Evolutionary conservation across 2,113 vertebrate genomes (phyloP).

Genomic region (Seriola dumerili): DNA sequence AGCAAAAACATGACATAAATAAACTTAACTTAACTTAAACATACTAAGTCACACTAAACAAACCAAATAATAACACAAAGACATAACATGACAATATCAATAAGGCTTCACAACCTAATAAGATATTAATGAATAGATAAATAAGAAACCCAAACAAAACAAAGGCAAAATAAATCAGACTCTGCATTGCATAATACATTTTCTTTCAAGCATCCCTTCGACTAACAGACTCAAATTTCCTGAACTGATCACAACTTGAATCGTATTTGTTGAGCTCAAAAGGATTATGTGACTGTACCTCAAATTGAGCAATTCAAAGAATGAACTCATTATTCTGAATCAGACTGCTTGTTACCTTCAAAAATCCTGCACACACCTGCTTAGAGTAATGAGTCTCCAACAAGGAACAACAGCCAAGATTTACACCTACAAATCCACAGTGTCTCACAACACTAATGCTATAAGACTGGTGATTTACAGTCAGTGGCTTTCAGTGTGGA

Average conservation of each 20-base stretch:
- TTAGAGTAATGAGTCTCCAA: background rate
- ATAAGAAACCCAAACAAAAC: too few relatives aligned
- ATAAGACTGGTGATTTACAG: background rate
- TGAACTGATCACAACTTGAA: background rate
- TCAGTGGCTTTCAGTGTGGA: background rate
- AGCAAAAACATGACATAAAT: too few relatives aligned
- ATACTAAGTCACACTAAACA: too few relatives aligned
- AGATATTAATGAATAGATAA: too few relatives aligned
- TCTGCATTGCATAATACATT: too few relatives aligned
- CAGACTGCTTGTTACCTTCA: background rate
- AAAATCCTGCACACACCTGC: background rate
- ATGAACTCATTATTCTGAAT: background rate
- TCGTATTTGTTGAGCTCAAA: conserved; percentile 5
- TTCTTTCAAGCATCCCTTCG: background rate
- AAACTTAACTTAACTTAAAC: too few relatives aligned
- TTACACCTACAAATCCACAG: background rate
- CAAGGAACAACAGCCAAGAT: background rate
- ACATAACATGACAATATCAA: too few relatives aligned
- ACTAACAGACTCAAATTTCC: background rate
- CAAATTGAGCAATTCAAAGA: too few relatives aligned
- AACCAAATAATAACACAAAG: too few relatives aligned
- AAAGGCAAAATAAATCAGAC: too few relatives aligned
- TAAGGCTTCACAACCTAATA: too few relatives aligned
- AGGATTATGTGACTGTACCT: background rate
- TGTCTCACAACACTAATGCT: background rate